These are phyloP conservation scores for Cosmia trapezina DNA, from an alignment of 2,888 invertebrate species.

Conservation along the genomic window DNA sequence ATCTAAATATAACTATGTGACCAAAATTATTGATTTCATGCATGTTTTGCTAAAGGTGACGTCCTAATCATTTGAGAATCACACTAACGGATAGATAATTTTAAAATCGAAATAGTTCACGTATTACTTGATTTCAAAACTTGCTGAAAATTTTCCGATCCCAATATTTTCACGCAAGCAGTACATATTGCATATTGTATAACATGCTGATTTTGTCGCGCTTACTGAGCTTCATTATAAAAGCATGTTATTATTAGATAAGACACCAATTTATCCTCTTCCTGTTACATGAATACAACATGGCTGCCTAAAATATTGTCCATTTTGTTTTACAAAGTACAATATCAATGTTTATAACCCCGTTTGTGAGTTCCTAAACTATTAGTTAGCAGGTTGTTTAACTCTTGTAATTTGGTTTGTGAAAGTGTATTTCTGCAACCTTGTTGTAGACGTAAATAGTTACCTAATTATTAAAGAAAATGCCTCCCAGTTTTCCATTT, in stretches of 20 bases:
- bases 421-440: not conserved
- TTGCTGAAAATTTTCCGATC: no score
- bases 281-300: not conserved
- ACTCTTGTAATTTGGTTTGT: conserved; percentile 17
- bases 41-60: no score
- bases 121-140: no score
- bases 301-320: conserved; percentile 5
- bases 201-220: not conserved
- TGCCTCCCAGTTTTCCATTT: not conserved
- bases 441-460: not conserved
- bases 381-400: conserved; percentile 23
- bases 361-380: conserved; percentile 30
- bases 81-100: no score
- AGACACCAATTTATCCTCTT: conserved; percentile 25
- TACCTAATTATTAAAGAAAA: not conserved
- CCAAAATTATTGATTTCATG: no score
- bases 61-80: no score
- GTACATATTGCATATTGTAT: not conserved
- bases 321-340: conserved; percentile 14
- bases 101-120: no score
- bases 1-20: no score
- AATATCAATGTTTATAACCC: not conserved
- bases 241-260: conserved; percentile 8
- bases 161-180: not conserved
- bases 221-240: not conserved